phyloP scores from a whole-genome alignment of 2,888 invertebrate species.

The Itoplectis maculator region DNA sequence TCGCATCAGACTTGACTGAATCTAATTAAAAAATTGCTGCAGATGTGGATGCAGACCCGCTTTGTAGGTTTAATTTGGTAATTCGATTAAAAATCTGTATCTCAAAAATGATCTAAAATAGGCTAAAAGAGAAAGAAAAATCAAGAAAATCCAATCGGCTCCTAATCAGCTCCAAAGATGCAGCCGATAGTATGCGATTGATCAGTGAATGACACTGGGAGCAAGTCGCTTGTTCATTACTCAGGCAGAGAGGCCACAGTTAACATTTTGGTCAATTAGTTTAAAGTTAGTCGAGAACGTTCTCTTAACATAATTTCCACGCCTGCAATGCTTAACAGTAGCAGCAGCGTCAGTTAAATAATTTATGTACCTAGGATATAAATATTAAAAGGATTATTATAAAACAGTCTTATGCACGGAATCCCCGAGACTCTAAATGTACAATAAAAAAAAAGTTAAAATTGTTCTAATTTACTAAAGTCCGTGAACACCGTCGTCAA shows the following conservation, averaged over 20 bases:
- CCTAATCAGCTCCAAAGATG: no score
- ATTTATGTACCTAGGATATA: constrained; percentile 18
- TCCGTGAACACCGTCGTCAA: constrained; percentile 19
- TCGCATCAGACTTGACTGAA: background rate
- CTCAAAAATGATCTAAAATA: no score
- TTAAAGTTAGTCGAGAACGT: constrained; percentile 11
- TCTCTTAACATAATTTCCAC: constrained; percentile 9
- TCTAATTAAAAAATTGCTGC: no score
- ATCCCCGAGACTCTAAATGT: constrained; percentile 7
- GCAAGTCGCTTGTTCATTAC: background rate
- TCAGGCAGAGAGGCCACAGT: constrained; percentile 25
- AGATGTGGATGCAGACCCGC: no score
- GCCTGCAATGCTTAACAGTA: background rate
- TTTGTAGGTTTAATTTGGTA: no score
- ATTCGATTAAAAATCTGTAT: no score
- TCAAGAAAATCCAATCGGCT: no score
- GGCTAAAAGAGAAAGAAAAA: background rate
- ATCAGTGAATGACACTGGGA: background rate
- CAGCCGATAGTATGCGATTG: background rate
- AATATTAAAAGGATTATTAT: constrained; percentile 15
- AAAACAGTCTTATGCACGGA: constrained; percentile 17
- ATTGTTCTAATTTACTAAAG: background rate
- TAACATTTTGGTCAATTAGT: constrained; percentile 41
- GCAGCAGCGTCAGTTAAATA: constrained; percentile 14
- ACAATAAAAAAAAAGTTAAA: background rate